Evolutionary conservation across 2,113 vertebrate genomes (phyloP).

Genomic region (Nothocercus julius): DNA sequence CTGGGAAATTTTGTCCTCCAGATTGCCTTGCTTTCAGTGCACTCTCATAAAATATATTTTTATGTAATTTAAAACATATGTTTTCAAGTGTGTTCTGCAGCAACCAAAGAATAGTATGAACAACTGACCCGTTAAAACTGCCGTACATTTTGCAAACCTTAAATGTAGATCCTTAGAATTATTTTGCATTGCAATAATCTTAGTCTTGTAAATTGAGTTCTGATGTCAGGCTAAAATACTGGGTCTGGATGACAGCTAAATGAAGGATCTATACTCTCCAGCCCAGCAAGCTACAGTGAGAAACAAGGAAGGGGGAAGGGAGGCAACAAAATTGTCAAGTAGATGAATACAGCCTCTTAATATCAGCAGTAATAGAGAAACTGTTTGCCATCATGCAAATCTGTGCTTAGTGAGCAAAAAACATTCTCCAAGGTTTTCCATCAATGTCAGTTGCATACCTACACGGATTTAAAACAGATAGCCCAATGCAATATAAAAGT

Average conservation of each 20-base stretch:
- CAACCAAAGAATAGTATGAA: constrained; percentile 33
- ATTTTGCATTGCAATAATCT: constrained; percentile 38
- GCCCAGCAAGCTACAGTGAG: background rate
- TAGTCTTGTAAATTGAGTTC: constrained; percentile 40
- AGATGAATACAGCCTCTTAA: constrained; percentile 56
- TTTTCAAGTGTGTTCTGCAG: constrained; percentile 44
- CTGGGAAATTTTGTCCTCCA: constrained; percentile 45
- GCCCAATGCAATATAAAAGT: background rate
- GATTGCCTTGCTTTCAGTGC: constrained; percentile 22
- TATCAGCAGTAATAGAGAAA: constrained; percentile 61
- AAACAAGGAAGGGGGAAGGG: background rate
- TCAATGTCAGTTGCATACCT: constrained; percentile 46
- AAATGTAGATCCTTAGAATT: constrained; percentile 33
- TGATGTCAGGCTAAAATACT: constrained; percentile 14
- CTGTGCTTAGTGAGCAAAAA: constrained; percentile 67
- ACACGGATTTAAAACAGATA: background rate
- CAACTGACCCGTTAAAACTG: constrained; percentile 35
- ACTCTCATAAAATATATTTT: constrained; percentile 53
- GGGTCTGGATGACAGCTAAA: constrained; percentile 42
- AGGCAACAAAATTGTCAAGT: constrained; percentile 53
- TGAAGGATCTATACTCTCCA: constrained; percentile 3
- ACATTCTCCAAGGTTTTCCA: constrained; percentile 45
- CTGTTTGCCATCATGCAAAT: constrained; percentile 67
- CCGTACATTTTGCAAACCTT: constrained; percentile 18
- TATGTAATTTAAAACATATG: constrained; percentile 66